phyloP scores from a whole-genome alignment of 2,113 vertebrate genomes.

The Phalacrocorax carbo region DNA sequence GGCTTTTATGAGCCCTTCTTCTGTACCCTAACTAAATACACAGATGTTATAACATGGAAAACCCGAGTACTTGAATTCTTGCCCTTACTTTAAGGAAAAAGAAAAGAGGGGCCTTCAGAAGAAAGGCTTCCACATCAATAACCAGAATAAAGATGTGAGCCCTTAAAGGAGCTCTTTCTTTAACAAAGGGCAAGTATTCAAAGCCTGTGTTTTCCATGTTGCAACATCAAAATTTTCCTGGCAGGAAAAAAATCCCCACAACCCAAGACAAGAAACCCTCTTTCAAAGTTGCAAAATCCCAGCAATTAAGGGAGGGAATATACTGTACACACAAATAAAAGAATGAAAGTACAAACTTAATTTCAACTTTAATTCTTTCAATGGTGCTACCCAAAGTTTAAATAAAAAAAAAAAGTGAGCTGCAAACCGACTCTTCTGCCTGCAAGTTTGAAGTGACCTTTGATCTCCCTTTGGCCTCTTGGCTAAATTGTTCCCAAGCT shows the following conservation, averaged over 20 bases:
- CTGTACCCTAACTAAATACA: slow-evolving; percentile 47
- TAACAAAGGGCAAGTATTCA: slow-evolving; percentile 54
- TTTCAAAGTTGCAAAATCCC: slow-evolving; percentile 36
- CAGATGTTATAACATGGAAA: slow-evolving; percentile 44
- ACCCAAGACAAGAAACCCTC: background rate
- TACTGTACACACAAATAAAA: background rate
- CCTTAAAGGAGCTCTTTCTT: slow-evolving; percentile 25
- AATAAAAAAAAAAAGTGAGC: background rate
- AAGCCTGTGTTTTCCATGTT: slow-evolving; percentile 45
- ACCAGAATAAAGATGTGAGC: background rate
- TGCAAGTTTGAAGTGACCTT: background rate
- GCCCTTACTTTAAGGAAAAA: slow-evolving; percentile 21
- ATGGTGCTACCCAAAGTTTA: background rate
- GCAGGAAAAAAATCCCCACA: slow-evolving; percentile 43
- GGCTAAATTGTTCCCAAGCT: background rate
- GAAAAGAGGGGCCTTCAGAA: background rate
- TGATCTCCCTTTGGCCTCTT: background rate
- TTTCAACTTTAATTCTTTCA: slow-evolving; percentile 18
- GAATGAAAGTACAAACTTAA: slow-evolving; percentile 9
- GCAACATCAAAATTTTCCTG: slow-evolving; percentile 64
- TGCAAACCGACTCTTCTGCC: background rate
- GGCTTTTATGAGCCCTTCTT: background rate
- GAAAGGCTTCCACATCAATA: slow-evolving; percentile 22
- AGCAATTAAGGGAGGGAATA: slow-evolving; percentile 13
- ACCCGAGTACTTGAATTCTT: slow-evolving; percentile 30